A percentile compares a stretch with the other conserved stretches of the same genome.
These are phyloP conservation scores for Caenorhabditis uteleia DNA, from an alignment of 2,888 invertebrate genomes.

Conservation along the genomic window DNA sequence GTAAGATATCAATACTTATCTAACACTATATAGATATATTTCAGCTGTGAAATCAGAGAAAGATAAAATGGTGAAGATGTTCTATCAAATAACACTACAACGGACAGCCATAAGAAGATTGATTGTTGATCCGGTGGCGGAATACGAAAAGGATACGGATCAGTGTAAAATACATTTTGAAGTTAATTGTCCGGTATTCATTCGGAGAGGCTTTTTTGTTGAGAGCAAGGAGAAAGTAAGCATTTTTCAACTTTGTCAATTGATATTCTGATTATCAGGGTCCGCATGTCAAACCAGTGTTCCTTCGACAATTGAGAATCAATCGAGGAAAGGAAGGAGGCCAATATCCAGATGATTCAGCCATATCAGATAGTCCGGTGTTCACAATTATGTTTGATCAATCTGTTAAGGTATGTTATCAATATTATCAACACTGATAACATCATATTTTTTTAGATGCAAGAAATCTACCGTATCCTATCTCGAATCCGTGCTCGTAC, in stretches of 20 bases:
- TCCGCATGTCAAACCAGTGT: slow-evolving; percentile 11
- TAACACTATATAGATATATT: no score
- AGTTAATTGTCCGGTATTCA: slow-evolving; percentile 39
- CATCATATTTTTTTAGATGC: slow-evolving; percentile 12
- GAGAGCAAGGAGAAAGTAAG: no score
- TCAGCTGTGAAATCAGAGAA: no score
- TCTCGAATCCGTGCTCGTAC: slow-evolving; percentile 44
- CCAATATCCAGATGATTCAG: slow-evolving; percentile 27
- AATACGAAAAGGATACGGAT: slow-evolving; percentile 16
- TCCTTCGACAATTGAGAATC: slow-evolving; percentile 18
- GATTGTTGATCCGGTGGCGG: slow-evolving; percentile 41
- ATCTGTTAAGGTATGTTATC: slow-evolving; percentile 9
- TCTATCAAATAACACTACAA: slow-evolving; percentile 28
- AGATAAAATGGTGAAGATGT: no score
- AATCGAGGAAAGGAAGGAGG: slow-evolving; percentile 26
- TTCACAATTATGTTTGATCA: slow-evolving; percentile 42
- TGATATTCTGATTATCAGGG: not conserved
- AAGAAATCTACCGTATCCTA: slow-evolving; percentile 41
- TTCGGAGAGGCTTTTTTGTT: slow-evolving; percentile 28
- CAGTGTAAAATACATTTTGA: slow-evolving; percentile 41
- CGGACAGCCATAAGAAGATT: slow-evolving; percentile 38
- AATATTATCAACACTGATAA: not conserved
- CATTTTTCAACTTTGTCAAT: no score
- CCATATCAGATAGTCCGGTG: slow-evolving; percentile 44
- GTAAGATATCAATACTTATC: no score